Evolutionary conservation across 64 coral and sea anemone genomes (phyloP).

Genomic region (Porites australiensis): DNA sequence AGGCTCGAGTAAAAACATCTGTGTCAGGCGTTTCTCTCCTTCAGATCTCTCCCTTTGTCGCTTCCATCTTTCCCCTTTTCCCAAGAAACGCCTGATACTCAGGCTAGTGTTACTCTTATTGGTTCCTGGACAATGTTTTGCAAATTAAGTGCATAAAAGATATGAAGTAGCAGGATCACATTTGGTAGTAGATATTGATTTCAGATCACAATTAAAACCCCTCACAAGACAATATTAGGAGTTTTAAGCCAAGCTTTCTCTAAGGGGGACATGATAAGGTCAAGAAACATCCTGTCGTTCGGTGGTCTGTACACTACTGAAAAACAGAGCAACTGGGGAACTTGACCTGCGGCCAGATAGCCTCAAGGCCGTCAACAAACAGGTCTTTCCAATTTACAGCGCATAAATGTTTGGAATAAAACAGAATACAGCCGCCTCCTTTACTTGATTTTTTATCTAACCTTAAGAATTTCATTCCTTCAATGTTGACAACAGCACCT

Average conservation of each 20-base stretch:
- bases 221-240: slow-evolving; percentile 16
- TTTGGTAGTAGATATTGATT: too few species aligned
- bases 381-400: slow-evolving; percentile 21
- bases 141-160: too few species aligned
- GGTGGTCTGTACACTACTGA: slow-evolving; percentile 34
- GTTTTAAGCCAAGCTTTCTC: slow-evolving; percentile 53
- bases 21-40: too few species aligned
- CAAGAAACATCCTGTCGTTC: slow-evolving; percentile 9
- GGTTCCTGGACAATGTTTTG: too few species aligned
- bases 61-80: too few species aligned
- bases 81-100: too few species aligned
- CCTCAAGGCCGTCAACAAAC: neutral
- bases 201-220: slow-evolving; percentile 38
- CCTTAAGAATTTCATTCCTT: slow-evolving; percentile 30
- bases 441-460: slow-evolving; percentile 17
- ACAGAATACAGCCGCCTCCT: slow-evolving; percentile 36
- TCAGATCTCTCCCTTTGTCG: too few species aligned
- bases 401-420: slow-evolving; percentile 23
- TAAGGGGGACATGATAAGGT: neutral
- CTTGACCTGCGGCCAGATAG: slow-evolving; percentile 7
- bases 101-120: too few species aligned
- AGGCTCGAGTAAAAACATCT: too few species aligned
- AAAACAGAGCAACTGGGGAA: slow-evolving; percentile 1
- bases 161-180: too few species aligned
- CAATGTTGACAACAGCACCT: neutral